phyloP scores from a whole-genome alignment of 2,888 invertebrate genomes.

The Morpho deidamia region DNA sequence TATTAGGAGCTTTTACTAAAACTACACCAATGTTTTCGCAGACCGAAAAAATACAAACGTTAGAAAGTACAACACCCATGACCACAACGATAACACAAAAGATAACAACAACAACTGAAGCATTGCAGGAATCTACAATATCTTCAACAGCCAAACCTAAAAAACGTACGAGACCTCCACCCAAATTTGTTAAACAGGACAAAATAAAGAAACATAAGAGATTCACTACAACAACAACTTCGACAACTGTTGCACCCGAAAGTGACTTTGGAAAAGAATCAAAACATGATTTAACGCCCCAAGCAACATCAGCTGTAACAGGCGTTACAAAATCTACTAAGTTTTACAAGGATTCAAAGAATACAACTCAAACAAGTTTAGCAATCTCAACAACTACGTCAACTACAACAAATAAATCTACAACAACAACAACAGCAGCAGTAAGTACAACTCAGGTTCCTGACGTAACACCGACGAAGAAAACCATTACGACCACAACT shows the following conservation, averaged over 20 bases:
- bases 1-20: slow-evolving; percentile 58
- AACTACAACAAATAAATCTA: slow-evolving; percentile 13
- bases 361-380: slow-evolving; percentile 25
- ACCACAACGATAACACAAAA: slow-evolving; percentile 26
- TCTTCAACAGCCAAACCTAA: slow-evolving; percentile 43
- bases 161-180: slow-evolving; percentile 63
- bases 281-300: slow-evolving; percentile 49
- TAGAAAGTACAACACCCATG: slow-evolving; percentile 31
- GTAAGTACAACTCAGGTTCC: slow-evolving; percentile 30
- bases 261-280: slow-evolving; percentile 42
- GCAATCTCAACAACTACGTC: slow-evolving; percentile 23
- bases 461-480: slow-evolving; percentile 23
- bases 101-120: slow-evolving; percentile 32
- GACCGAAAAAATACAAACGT: slow-evolving; percentile 32
- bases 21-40: slow-evolving; percentile 61
- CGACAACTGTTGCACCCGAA: slow-evolving; percentile 39
- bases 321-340: slow-evolving; percentile 39
- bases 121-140: slow-evolving; percentile 25
- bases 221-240: slow-evolving; percentile 41
- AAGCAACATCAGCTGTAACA: slow-evolving; percentile 54
- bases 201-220: slow-evolving; percentile 64
- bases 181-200: slow-evolving; percentile 50
- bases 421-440: slow-evolving; percentile 33
- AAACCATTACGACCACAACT: slow-evolving; percentile 25
- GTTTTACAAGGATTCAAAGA: slow-evolving; percentile 33